phyloP scores from a whole-genome alignment of 2,113 vertebrate species.

The Eira barbara region DNA sequence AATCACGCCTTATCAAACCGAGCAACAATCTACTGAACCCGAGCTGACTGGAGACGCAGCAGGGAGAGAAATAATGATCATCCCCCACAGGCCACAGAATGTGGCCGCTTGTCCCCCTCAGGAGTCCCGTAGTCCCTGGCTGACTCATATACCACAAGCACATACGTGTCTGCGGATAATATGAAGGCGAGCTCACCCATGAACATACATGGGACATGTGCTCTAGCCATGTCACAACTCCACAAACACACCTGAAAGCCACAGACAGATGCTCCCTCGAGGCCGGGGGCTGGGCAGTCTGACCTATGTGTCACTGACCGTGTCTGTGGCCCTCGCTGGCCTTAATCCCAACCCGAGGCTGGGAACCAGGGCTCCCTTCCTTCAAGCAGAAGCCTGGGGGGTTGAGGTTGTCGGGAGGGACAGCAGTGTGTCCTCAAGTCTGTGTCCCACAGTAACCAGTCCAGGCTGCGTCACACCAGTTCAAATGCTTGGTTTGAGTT shows the following conservation, averaged over 20 bases:
- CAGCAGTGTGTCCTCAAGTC: neutral
- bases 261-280: accelerated
- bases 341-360: neutral
- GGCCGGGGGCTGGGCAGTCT: neutral
- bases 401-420: accelerated
- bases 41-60: neutral
- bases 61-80: neutral
- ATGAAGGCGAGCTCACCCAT: accelerated
- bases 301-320: accelerated
- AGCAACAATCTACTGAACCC: neutral
- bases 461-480: neutral
- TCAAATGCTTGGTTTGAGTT: neutral
- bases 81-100: accelerated
- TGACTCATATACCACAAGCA: accelerated
- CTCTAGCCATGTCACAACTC: neutral
- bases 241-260: neutral
- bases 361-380: accelerated
- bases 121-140: accelerated
- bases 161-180: neutral
- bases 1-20: accelerated
- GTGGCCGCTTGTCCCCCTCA: too few relatives aligned
- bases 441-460: neutral
- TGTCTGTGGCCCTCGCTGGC: neutral
- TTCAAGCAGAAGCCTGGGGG: neutral
- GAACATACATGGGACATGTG: accelerated